A percentile compares a stretch with the other conserved stretches of the same genome.
Evolutionary conservation across 2,888 invertebrate genomes (phyloP).

Genomic region (Cataglyphis rosenhaueri): DNA sequence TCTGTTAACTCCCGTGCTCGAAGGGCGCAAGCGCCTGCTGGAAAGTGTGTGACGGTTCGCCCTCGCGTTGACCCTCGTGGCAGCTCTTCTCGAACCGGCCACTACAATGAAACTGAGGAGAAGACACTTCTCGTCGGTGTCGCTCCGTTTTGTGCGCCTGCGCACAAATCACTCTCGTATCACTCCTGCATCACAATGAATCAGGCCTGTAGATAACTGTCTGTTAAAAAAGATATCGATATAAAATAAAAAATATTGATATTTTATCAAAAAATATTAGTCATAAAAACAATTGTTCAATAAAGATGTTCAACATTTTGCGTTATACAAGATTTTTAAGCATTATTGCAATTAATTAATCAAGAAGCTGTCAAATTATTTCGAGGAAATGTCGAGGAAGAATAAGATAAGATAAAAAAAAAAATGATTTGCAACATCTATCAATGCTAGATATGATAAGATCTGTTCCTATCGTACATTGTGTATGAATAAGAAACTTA

Average conservation of each 20-base stretch:
- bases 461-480: not conserved
- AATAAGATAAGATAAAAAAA: not conserved
- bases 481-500: not conserved
- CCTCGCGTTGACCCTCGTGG: conserved; percentile 80
- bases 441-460: too few relatives aligned
- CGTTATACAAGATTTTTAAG: not conserved
- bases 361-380: not conserved
- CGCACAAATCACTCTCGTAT: conserved; percentile 61
- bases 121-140: conserved; percentile 73
- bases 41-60: conserved; percentile 4
- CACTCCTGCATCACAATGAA: not conserved
- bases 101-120: conserved; percentile 82
- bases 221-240: not conserved
- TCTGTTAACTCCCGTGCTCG: conserved; percentile 65
- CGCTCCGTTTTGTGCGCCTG: conserved; percentile 79
- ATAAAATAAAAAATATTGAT: not conserved
- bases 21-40: conserved; percentile 64
- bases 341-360: not conserved
- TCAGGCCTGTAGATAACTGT: not conserved
- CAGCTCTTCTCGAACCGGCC: conserved; percentile 86
- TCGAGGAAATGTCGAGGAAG: not conserved
- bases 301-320: not conserved
- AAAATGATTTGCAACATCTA: not conserved
- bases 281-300: not conserved
- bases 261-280: too few relatives aligned